A percentile compares a stretch with the other conserved stretches of the same genome.
phyloP scores from a whole-genome alignment of 1,140 invertebrate genomes.

The Planococcus citri region DNA sequence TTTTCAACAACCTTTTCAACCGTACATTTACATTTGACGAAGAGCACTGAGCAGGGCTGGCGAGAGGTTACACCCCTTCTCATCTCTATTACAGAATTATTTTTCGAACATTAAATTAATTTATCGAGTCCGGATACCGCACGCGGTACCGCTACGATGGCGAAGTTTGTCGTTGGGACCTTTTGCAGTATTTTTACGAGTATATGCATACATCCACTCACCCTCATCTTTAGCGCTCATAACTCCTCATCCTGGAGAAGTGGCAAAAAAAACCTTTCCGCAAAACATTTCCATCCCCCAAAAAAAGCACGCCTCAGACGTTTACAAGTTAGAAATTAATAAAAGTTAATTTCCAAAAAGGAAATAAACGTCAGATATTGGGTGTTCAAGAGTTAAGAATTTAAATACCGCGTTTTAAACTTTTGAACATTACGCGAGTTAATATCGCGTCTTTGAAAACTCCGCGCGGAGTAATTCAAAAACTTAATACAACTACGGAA shows the following conservation, averaged over 20 bases:
- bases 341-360: constrained; percentile 4
- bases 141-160: background rate
- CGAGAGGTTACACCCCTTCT: too few species aligned
- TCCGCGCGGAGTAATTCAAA: background rate
- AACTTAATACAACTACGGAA: background rate
- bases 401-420: background rate
- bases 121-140: background rate
- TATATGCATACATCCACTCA: too few species aligned
- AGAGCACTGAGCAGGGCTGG: too few species aligned
- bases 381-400: background rate
- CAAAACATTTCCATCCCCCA: too few species aligned
- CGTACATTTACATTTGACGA: too few species aligned
- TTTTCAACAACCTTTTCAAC: background rate
- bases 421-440: background rate
- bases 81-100: too few species aligned
- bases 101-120: background rate
- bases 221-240: too few species aligned
- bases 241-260: background rate
- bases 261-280: background rate
- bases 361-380: constrained; percentile 3
- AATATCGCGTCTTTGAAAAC: background rate
- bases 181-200: too few species aligned
- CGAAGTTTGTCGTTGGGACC: too few species aligned
- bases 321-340: background rate
- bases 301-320: background rate